Percentiles rank a stretch among this genome's conserved stretches.
phyloP scores from a whole-genome alignment of 1,140 invertebrate genomes.

The Drosophila lacteicornis region DNA sequence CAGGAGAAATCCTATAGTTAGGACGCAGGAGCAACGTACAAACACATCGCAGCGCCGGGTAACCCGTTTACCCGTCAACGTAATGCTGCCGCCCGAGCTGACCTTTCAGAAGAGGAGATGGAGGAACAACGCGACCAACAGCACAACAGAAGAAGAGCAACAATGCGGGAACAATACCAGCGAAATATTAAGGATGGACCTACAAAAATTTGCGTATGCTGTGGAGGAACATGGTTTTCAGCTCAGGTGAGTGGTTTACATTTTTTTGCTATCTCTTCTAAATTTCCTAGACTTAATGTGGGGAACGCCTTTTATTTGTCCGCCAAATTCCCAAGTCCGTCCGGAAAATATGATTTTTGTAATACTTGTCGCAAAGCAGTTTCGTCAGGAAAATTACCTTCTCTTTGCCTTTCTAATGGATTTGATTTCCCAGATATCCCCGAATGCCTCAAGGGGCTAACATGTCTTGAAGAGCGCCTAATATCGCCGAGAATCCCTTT shows the following conservation, averaged over 20 bases:
- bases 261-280: background rate
- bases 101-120: background rate
- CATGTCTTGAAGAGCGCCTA: no score
- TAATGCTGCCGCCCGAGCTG: background rate
- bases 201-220: background rate
- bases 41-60: no score
- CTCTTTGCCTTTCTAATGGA: background rate
- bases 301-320: background rate
- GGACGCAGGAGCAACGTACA: no score
- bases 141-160: background rate
- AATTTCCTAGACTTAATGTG: background rate
- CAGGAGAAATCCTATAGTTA: no score
- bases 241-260: background rate
- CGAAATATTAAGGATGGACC: background rate
- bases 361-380: background rate
- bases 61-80: no score
- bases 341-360: background rate
- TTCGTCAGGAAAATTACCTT: background rate
- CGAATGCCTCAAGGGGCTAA: background rate
- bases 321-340: background rate
- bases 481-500: background rate
- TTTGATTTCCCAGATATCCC: background rate
- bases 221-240: constrained; percentile 1
- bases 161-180: background rate
- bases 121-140: background rate